Base-by-base conservation (phyloP, 2,888 invertebrate genomes). In the Psylliodes chrysocephalus region DNA sequence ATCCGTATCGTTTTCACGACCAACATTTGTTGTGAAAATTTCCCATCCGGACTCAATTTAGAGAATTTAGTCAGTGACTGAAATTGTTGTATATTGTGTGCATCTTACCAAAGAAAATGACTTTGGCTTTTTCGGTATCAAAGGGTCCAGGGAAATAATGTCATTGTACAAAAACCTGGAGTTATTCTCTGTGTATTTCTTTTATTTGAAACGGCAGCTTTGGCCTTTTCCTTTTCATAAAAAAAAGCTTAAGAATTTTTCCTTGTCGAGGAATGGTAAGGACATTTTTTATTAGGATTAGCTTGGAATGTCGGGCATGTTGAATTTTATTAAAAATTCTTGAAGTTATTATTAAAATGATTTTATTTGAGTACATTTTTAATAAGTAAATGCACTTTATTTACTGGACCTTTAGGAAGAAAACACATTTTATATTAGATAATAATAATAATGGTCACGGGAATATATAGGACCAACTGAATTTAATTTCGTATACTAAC, bases 21-120 rank as follows among this genome's bases (percentile, higher is more conserved):
- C 2, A 10, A 33, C 33, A 33, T 33, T 33, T 8, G 33, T n/a
- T 33, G 33, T 33, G 33, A n/a, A 10, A 33, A 33, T 33, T 33
- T 33, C 33, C 33, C 33, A 33, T 33, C 33, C 46, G 46, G 19
- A 19, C 47, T 22, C 47, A 25, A 47, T 47, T 47, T 22, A n/a
- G 44, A 18, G 44, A 47, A 25, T 47, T 47, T 28, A 47, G n/a
- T 47, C 47, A 12, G 5, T 15, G 47, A 47, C 47, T 47, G 47
- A 28, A 47, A 47, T 47, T 14, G 14, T 22, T 12, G 28, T 19
- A 19, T 46, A 19, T 42, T 22, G 46, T 46, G 46, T 46, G 19
- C 46, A 46, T 46, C 46, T 46, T 22, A 10, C 46, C 46, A 22
- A 22, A 47, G 47, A 47, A 47, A 47, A 47, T 25, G 25, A 47